Conservation (phyloP, 2,888 invertebrate species). For the Patella caerulea region DNA sequence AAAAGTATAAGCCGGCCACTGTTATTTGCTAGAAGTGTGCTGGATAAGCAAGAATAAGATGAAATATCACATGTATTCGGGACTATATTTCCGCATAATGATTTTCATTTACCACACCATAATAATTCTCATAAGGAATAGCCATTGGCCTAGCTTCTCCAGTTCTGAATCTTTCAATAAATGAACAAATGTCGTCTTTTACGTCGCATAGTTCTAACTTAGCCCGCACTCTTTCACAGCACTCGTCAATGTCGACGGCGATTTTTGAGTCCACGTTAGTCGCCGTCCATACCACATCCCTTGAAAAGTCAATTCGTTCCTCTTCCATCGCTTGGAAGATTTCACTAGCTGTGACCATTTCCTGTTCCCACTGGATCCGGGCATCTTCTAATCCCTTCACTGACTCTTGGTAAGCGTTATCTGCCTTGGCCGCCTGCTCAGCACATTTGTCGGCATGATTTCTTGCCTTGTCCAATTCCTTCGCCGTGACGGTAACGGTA, state of each 20-base stretch:
- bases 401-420: constrained; percentile 25
- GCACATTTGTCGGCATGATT: constrained; percentile 8
- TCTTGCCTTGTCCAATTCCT: constrained; percentile 23
- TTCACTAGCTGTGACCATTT: constrained; percentile 32
- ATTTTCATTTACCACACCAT: neutral
- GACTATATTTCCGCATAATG: too few species aligned
- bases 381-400: constrained; percentile 29
- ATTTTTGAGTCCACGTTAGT: neutral
- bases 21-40: too few species aligned
- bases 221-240: neutral
- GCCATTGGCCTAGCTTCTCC: neutral
- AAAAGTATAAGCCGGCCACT: too few species aligned
- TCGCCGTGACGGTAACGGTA: constrained; percentile 15
- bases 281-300: neutral
- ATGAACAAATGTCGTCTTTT: neutral
- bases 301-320: neutral
- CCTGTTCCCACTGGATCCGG: constrained; percentile 31
- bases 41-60: too few species aligned
- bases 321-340: constrained; percentile 15
- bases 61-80: too few species aligned
- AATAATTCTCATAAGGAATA: constrained; percentile 2
- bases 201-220: neutral
- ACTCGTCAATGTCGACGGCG: neutral
- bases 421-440: constrained; percentile 19
- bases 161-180: neutral